Evolutionary conservation across 2,888 invertebrate species (phyloP).

Genomic region (Meteorus colon): DNA sequence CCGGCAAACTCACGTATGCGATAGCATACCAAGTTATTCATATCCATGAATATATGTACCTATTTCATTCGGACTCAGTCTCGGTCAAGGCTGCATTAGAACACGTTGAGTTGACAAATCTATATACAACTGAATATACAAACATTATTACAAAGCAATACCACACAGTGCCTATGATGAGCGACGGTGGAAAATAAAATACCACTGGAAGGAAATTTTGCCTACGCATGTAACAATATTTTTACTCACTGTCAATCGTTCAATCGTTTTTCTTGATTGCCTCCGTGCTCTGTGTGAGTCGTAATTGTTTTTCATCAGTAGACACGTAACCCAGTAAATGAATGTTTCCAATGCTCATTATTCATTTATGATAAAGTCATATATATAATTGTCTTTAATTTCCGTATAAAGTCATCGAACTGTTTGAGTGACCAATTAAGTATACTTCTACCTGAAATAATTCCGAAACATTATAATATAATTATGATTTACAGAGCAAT

Average conservation of each 20-base stretch:
- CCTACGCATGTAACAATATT: background rate
- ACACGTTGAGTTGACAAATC: background rate
- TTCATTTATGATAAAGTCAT: background rate
- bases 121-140: background rate
- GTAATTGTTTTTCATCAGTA: background rate
- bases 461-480: background rate
- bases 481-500: background rate
- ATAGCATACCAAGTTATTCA: background rate
- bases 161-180: too few relatives aligned
- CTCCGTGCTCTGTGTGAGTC: background rate
- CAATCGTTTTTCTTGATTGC: background rate
- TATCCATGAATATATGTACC: slow-evolving; percentile 4
- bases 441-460: background rate
- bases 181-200: too few relatives aligned
- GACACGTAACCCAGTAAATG: background rate
- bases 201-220: background rate
- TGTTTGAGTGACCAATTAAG: background rate
- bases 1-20: background rate
- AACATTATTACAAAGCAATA: background rate
- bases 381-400: background rate
- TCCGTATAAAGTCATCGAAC: slow-evolving; percentile 1
- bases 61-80: slow-evolving; percentile 37
- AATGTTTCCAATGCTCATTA: background rate
- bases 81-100: slow-evolving; percentile 40
- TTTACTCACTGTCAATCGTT: background rate